A percentile compares a stretch with the other conserved stretches of the same genome.
Evolutionary conservation across 1,140 invertebrate species (phyloP).

Genomic region (Trichonephila clavata): DNA sequence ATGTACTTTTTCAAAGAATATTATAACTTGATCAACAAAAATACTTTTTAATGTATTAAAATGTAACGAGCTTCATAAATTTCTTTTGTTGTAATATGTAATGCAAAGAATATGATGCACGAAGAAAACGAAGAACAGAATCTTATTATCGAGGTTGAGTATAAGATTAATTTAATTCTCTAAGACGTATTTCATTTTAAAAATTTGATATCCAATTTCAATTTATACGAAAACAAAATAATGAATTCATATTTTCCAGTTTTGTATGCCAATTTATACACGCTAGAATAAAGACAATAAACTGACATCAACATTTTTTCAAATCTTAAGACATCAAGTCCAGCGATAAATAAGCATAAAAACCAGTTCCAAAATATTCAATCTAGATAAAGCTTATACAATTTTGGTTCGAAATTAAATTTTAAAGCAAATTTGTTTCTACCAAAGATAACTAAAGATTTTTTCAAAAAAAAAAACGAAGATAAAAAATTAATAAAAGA

Average conservation of each 20-base stretch:
- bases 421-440: neutral
- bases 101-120: too few species aligned
- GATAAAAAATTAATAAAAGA: neutral
- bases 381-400: slow-evolving; percentile 8
- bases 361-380: slow-evolving; percentile 4
- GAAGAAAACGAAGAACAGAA: neutral
- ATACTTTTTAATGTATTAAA: neutral
- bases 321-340: neutral
- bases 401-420: neutral
- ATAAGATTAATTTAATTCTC: neutral
- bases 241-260: neutral
- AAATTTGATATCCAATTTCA: neutral
- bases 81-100: neutral
- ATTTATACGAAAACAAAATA: neutral
- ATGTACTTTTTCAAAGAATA: too few species aligned
- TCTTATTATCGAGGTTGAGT: neutral
- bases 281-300: neutral
- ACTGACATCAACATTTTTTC: neutral
- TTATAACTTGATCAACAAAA: neutral
- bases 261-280: neutral
- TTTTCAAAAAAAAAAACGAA: neutral
- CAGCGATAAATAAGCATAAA: neutral
- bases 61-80: too few species aligned
- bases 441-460: neutral
- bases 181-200: neutral